phyloP scores from a whole-genome alignment of 2,797 vertebrate genomes.

The Mormyrus proboscirostris region DNA sequence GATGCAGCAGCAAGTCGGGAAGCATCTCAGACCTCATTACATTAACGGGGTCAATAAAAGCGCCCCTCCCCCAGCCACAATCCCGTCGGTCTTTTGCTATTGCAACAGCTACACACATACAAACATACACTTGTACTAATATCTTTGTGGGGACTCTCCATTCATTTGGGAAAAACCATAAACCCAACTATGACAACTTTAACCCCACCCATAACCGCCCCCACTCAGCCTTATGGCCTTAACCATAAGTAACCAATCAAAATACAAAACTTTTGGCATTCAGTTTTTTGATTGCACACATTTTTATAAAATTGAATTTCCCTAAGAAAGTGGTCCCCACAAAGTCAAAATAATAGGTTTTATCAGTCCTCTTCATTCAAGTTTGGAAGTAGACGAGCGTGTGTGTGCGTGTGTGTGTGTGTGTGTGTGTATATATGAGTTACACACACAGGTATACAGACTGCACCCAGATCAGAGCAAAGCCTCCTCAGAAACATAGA shows the following conservation, averaged over 20 bases:
- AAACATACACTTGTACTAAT: not conserved
- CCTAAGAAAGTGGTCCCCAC: not conserved
- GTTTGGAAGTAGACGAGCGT: too few relatives aligned
- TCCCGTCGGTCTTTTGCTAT: not conserved
- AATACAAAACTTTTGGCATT: not conserved
- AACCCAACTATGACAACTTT: not conserved
- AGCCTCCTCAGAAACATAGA: not conserved
- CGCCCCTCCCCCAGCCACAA: not conserved
- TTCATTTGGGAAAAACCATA: not conserved
- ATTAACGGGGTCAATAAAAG: conserved; percentile 37
- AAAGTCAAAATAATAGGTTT: too few relatives aligned
- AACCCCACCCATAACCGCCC: too few relatives aligned
- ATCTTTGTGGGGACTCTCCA: not conserved
- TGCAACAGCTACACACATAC: not conserved
- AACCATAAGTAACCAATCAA: not conserved
- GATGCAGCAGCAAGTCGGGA: conserved; percentile 10
- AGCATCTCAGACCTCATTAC: conserved; percentile 29
- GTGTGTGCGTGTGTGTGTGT: too few relatives aligned
- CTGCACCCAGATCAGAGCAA: not conserved
- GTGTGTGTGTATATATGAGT: not conserved
- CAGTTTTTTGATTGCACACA: not conserved
- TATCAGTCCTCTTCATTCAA: too few relatives aligned
- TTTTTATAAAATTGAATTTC: not conserved
- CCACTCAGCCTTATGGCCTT: not conserved
- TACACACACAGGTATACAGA: not conserved